Conservation (phyloP, 2,113 vertebrate species). For the Toxotes jaculatrix region DNA sequence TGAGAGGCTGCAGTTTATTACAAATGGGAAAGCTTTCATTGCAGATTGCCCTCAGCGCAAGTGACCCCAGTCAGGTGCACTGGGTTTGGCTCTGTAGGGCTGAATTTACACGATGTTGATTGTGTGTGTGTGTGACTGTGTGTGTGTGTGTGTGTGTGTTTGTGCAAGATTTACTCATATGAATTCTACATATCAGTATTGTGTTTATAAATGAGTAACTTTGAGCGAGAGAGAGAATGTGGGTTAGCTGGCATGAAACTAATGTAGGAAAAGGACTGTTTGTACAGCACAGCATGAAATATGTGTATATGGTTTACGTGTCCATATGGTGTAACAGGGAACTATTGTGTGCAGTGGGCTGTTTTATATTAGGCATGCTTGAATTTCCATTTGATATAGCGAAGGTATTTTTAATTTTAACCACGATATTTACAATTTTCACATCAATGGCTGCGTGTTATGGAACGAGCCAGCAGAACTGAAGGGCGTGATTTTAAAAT, state of each 20-base stretch:
- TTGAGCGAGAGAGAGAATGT: background rate
- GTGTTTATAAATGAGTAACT: conserved; percentile 22
- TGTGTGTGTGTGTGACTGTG: background rate
- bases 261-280: conserved; percentile 20
- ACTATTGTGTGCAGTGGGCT: background rate
- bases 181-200: conserved; percentile 11
- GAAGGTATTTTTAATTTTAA: conserved; percentile 19
- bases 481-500: conserved; percentile 69
- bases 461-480: background rate
- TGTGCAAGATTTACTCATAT: background rate
- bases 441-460: conserved; percentile 4
- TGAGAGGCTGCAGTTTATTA: conserved; percentile 82
- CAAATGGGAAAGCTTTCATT: conserved; percentile 85
- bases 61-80: conserved; percentile 63
- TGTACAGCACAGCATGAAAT: conserved; percentile 23
- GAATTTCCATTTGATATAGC: background rate
- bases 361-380: conserved; percentile 27
- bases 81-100: conserved; percentile 47
- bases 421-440: background rate
- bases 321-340: conserved; percentile 9
- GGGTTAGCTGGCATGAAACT: conserved; percentile 11
- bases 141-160: background rate
- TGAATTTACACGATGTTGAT: conserved; percentile 37
- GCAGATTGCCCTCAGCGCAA: conserved; percentile 78
- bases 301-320: conserved; percentile 1